Base-by-base conservation (phyloP, 2,113 vertebrate genomes). In the Thunnus maccoyii region DNA sequence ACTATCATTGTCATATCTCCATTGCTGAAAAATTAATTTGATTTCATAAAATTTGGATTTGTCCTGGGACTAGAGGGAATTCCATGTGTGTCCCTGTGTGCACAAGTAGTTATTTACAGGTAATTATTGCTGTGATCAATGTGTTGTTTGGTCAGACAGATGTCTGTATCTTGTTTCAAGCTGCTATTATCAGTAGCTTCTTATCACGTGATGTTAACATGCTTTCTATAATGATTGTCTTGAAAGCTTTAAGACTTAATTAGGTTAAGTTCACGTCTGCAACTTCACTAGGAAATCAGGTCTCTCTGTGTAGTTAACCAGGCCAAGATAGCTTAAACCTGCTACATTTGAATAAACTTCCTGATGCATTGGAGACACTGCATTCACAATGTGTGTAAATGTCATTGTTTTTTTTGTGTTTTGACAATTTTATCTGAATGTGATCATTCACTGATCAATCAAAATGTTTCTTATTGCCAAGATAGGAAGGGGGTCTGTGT, bases 111-210 rank as follows among this genome's bases (percentile, higher is more conserved):
- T 69, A 65, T 1, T 47, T 67, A 80, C 52, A 2, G 6, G 14
- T 60, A 44, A 60, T 77, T 70, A 74, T 22, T 22, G 22, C 51
- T 64, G 66, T 57, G 62, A 55, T 73, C 25, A 55, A 65, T 76
- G 68, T 55, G 27, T 30, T 54, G 76, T 67, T 20, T 4, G 44
- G 65, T 46, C 54, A 22, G 74, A 55, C 54, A 22, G 17, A 18
- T 7, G 22, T 10, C 30, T 36, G 5, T 46, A 57, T 84, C 72
- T 0, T 64, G 32, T 72, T 72, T 25, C 55, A 20, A 18, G 32
- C 32, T 44, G 5, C 32, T 50, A 15, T 27, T 20, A 46, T 41
- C 36, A 27, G 32, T 17, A 5, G 36, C 68, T 41, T 51, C 52
- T 56, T 14, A 36, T 64, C 77, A 46, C 44, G 5, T 65, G 1